A percentile compares a stretch with the other conserved stretches of the same genome.
Conservation (phyloP, 2,113 vertebrate genomes). For the Grammomys dolichurus region DNA sequence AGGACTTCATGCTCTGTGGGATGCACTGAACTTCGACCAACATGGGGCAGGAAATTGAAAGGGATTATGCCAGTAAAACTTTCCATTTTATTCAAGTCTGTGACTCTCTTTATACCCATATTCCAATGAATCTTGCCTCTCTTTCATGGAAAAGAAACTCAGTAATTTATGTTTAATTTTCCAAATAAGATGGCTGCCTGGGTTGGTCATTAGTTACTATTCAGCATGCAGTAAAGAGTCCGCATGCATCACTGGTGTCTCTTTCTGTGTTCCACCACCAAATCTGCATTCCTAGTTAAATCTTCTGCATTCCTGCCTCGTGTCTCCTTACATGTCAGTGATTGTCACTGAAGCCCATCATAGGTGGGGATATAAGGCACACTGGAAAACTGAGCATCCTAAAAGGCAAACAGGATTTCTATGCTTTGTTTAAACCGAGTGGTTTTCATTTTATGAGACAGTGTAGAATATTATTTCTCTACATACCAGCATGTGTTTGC, state of each 20-base stretch:
- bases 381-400: neutral
- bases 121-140: constrained; percentile 10
- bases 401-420: neutral
- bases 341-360: neutral
- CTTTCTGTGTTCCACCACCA: neutral
- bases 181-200: neutral
- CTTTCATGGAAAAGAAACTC: neutral
- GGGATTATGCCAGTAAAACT: neutral
- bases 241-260: neutral
- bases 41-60: neutral
- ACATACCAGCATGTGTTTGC: neutral
- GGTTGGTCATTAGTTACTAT: neutral
- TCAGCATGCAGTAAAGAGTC: neutral
- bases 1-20: neutral
- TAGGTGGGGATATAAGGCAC: neutral
- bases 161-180: constrained; percentile 17
- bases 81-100: constrained; percentile 5
- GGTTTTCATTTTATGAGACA: neutral
- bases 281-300: neutral
- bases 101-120: neutral
- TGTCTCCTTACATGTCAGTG: neutral
- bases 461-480: neutral
- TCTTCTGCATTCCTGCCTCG: neutral
- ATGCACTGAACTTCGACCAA: neutral
- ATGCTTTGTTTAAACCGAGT: neutral